A percentile compares a stretch with the other conserved stretches of the same genome.
These are phyloP conservation scores for Lamprotornis superbus DNA, from an alignment of 2,113 vertebrate genomes.

Conservation along the genomic window DNA sequence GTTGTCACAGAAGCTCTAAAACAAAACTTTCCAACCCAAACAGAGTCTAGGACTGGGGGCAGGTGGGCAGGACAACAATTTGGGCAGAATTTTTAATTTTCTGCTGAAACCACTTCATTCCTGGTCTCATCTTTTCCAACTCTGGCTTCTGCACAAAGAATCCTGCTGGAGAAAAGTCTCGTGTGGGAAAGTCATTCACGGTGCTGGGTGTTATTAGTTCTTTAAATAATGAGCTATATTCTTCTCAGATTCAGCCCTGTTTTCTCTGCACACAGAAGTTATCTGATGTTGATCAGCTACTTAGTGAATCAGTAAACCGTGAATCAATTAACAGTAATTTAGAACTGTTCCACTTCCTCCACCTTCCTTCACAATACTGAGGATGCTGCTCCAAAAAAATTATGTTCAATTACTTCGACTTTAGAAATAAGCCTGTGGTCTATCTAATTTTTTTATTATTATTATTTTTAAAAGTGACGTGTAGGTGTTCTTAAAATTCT, in stretches of 20 bases:
- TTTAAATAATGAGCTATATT: background rate
- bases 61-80: background rate
- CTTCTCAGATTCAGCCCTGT: background rate
- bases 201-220: background rate
- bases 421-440: background rate
- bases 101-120: background rate
- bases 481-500: background rate
- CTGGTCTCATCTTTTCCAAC: background rate
- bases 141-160: background rate
- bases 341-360: background rate
- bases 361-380: background rate
- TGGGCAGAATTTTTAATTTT: background rate
- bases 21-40: background rate
- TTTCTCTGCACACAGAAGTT: background rate
- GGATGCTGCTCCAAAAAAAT: background rate
- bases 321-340: background rate
- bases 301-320: background rate
- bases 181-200: background rate
- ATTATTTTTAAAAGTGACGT: background rate
- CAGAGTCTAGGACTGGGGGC: too few species aligned
- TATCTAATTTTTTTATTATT: too few species aligned
- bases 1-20: background rate
- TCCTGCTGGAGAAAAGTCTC: background rate
- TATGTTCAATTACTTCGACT: background rate
- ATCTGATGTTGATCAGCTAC: background rate